These are phyloP conservation scores for Parazoanthus darwini DNA, from an alignment of 92 coral and sea anemone genomes.

Conservation along the genomic window DNA sequence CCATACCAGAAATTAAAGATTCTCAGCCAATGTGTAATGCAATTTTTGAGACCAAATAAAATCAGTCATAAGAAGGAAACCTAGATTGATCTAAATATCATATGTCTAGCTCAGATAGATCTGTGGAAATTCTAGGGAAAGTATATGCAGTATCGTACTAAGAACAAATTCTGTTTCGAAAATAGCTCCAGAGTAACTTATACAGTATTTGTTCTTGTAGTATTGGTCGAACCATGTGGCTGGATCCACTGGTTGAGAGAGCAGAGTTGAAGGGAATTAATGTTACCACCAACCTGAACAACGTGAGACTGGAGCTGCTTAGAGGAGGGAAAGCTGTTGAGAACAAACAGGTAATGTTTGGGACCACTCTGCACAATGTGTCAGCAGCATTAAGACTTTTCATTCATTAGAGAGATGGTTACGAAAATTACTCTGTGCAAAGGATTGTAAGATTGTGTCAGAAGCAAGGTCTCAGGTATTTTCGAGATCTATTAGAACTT, in stretches of 20 bases:
- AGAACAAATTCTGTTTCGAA: background rate
- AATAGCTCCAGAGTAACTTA: background rate
- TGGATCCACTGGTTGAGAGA: slow-evolving; percentile 90
- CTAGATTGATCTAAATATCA: too few species aligned
- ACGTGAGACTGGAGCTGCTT: slow-evolving; percentile 82
- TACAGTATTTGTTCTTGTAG: slow-evolving; percentile 39
- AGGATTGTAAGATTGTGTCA: too few species aligned
- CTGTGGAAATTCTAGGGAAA: too few species aligned
- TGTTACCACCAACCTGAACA: slow-evolving; percentile 81
- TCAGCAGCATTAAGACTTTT: background rate
- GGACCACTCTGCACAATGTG: background rate
- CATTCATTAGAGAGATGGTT: too few species aligned
- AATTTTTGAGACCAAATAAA: too few species aligned
- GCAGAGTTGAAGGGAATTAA: slow-evolving; percentile 69
- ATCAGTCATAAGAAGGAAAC: too few species aligned
- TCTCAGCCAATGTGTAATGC: too few species aligned
- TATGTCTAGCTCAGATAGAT: too few species aligned
- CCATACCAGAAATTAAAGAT: too few species aligned
- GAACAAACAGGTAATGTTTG: slow-evolving; percentile 70
- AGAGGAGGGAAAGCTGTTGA: slow-evolving; percentile 78
- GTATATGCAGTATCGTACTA: background rate
- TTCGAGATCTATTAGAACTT: background rate
- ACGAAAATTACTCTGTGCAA: too few species aligned
- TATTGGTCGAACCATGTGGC: slow-evolving; percentile 85
- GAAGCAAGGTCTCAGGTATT: background rate